Conservation (phyloP, 2,888 invertebrate genomes). For the Drosophila mercatorum region DNA sequence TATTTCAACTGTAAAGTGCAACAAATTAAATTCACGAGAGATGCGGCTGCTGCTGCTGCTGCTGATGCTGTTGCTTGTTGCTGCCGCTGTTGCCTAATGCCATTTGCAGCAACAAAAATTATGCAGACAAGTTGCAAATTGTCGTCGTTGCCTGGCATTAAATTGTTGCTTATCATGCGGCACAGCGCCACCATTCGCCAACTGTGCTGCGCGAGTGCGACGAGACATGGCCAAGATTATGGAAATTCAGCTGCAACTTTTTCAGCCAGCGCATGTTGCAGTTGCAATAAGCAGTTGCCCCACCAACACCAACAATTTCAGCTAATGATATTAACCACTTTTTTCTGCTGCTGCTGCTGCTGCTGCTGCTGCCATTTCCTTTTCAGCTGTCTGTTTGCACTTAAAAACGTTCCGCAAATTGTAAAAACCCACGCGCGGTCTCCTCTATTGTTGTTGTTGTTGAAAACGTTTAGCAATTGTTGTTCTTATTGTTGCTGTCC, state of each 20-base stretch:
- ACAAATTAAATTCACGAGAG: slow-evolving; percentile 72
- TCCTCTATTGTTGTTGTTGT: slow-evolving; percentile 17
- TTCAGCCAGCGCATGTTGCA: slow-evolving; percentile 18
- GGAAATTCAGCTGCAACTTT: slow-evolving; percentile 66
- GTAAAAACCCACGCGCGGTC: slow-evolving; percentile 70
- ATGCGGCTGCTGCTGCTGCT: slow-evolving; percentile 17
- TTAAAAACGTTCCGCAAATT: slow-evolving; percentile 72
- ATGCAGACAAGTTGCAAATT: slow-evolving; percentile 64
- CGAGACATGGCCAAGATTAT: slow-evolving; percentile 67
- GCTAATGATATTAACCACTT: slow-evolving; percentile 76
- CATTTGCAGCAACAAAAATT: slow-evolving; percentile 65
- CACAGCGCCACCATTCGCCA: slow-evolving; percentile 36
- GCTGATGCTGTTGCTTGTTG: slow-evolving; percentile 31
- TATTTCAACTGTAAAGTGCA: slow-evolving; percentile 74
- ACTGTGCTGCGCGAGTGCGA: slow-evolving; percentile 41
- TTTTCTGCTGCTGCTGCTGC: slow-evolving; percentile 44
- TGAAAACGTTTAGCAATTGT: slow-evolving; percentile 61
- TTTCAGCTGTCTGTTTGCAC: slow-evolving; percentile 52
- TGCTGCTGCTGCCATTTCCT: slow-evolving; percentile 59
- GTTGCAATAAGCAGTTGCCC: slow-evolving; percentile 36
- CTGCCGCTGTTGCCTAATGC: slow-evolving; percentile 63
- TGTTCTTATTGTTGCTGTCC: slow-evolving; percentile 1
- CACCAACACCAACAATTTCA: slow-evolving; percentile 44
- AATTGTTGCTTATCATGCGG: slow-evolving; percentile 71
- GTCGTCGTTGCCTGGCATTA: slow-evolving; percentile 38